Conservation (phyloP, 1,140 invertebrate species). For the Drosophila nebulosa region DNA sequence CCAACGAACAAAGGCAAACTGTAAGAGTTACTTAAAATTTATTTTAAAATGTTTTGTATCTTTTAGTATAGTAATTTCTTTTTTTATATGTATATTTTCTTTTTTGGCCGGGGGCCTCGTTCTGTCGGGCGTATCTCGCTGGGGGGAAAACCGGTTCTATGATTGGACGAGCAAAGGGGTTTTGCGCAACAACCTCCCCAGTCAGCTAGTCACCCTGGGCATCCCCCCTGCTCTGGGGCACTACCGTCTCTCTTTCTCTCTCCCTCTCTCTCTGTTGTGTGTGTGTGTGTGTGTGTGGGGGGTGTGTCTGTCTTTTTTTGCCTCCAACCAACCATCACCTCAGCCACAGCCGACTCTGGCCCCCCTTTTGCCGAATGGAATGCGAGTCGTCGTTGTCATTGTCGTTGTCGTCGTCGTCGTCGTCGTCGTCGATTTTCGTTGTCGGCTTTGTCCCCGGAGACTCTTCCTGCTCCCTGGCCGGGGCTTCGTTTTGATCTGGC, state of each 20-base stretch:
- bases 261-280: background rate
- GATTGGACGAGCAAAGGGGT: slow-evolving; percentile 79
- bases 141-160: slow-evolving; percentile 79
- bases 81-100: slow-evolving; percentile 10
- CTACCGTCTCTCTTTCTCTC: background rate
- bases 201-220: slow-evolving; percentile 61
- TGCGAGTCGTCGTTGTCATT: no score
- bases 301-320: no score
- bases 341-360: background rate
- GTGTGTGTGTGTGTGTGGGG: no score
- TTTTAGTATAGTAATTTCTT: background rate
- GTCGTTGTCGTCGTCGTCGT: background rate
- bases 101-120: slow-evolving; percentile 53
- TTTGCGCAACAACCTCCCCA: slow-evolving; percentile 78
- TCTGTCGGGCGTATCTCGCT: slow-evolving; percentile 68
- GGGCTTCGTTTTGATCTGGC: slow-evolving; percentile 4
- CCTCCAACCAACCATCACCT: background rate
- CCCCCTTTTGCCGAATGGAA: slow-evolving; percentile 13
- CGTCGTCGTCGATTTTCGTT: slow-evolving; percentile 5
- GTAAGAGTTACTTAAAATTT: background rate
- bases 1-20: background rate
- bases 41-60: background rate
- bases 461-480: slow-evolving; percentile 21
- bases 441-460: slow-evolving; percentile 5
- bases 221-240: slow-evolving; percentile 22